Base-by-base conservation (phyloP, 2,888 invertebrate genomes). In the Tachina fera region DNA sequence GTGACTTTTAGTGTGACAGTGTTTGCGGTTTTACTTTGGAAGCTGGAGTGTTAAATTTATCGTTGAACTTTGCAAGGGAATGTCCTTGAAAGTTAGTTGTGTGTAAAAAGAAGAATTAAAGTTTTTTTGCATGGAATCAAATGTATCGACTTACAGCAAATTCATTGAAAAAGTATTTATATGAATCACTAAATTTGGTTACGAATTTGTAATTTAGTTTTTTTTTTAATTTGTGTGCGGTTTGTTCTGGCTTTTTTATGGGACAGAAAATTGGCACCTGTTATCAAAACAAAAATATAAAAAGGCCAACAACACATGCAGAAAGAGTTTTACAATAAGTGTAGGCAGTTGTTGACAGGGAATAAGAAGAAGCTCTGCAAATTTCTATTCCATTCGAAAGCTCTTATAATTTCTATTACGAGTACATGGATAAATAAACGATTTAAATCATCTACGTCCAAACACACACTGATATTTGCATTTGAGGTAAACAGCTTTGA, bases 221-320 rank as follows among this genome's bases (percentile, higher is more conserved):
- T 19, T 58, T 14, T 8, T 14, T 58, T 63, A 65, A 49, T 56
- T 63, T 53, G 67, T 31, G 56, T 45, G 13, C 56, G 47, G 13
- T 22, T 13, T 45, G 51, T 67, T 60, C 9, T 63, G 49, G 31
- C 45, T 47, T 47, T 72, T 78, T 67, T 45, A 43, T 19, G 45
- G 41, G 43, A 60, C 43, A 58, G 31, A 63, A 56, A 70, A 45
- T 78, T 82, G 82, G 74, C 85, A 83, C 60, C 82, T 67, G 61
- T 53, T 72, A 43, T 53, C 9, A 60, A 68, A 81, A 74, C 39
- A 80, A 60, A 41, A 47, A 71, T 13, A 31, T n/a, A 58, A 71
- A 63, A 14, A 71, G 67, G 63, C 8, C n/a, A 76, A 74, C 31
- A 49, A 65, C 49, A 41, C 10, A n/a, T 45, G 22, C 9, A 60